Conservation (phyloP, 1,140 invertebrate species). For the Cotesia chilonis region DNA sequence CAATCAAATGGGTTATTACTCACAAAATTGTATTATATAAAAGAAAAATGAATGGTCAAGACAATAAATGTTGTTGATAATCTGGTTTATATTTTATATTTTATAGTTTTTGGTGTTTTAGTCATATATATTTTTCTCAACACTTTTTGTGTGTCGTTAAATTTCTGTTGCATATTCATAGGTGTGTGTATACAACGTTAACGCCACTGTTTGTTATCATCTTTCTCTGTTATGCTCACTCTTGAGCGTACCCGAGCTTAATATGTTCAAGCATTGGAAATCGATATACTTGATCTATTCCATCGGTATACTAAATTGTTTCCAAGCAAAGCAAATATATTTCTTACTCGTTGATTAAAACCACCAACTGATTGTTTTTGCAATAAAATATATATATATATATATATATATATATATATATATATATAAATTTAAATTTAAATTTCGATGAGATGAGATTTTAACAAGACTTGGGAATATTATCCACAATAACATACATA, state of each 20-base stretch:
- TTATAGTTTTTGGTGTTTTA: no score
- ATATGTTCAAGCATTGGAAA: constrained; percentile 29
- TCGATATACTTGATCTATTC: constrained; percentile 31
- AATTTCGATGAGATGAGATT: background rate
- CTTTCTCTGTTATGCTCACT: background rate
- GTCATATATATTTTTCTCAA: background rate
- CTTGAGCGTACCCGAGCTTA: no score
- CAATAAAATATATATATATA: background rate
- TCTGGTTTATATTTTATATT: no score
- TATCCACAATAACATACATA: no score
- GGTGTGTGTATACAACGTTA: constrained; percentile 21
- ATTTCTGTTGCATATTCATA: constrained; percentile 25
- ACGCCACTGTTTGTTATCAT: constrained; percentile 14
- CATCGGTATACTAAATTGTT: constrained; percentile 17
- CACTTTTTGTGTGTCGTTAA: constrained; percentile 14
- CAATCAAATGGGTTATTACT: no score
- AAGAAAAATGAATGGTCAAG: no score
- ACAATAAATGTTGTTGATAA: no score
- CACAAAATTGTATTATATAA: no score
- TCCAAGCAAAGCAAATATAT: constrained; percentile 26
- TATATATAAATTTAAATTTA: no score
- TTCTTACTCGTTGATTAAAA: constrained; percentile 24
- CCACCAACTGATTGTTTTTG: constrained; percentile 25
- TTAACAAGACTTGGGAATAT: no score
- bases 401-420: no score